Conservation (phyloP, 2,113 vertebrate genomes). For the Misgurnus mizolepis region DNA sequence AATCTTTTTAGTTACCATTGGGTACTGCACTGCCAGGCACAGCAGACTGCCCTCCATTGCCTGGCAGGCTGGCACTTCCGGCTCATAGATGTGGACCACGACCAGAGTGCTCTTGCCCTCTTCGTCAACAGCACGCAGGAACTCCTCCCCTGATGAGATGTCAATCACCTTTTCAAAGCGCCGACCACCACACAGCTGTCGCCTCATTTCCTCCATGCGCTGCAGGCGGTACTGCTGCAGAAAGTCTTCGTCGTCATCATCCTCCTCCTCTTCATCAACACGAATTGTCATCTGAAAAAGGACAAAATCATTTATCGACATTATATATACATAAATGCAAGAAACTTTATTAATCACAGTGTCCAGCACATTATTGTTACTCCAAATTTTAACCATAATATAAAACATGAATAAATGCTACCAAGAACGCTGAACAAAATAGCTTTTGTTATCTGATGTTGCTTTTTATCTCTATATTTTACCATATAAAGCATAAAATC, state of each 20-base stretch:
- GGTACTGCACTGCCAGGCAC: slow-evolving; percentile 92
- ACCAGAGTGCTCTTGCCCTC: slow-evolving; percentile 87
- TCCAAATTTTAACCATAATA: no score
- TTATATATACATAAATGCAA: no score
- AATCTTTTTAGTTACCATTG: slow-evolving; percentile 53
- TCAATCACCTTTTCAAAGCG: slow-evolving; percentile 88
- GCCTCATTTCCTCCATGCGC: slow-evolving; percentile 94
- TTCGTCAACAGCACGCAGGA: slow-evolving; percentile 90
- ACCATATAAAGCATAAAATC: no score
- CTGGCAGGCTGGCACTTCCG: slow-evolving; percentile 83
- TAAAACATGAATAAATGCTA: no score
- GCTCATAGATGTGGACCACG: slow-evolving; percentile 94
- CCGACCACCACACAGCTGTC: slow-evolving; percentile 84
- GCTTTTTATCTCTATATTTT: no score
- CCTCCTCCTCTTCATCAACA: slow-evolving; percentile 84
- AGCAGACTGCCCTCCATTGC: slow-evolving; percentile 91
- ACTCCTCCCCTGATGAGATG: slow-evolving; percentile 85
- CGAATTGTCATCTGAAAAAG: slow-evolving; percentile 83
- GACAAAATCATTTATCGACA: neutral
- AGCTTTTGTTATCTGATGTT: no score
- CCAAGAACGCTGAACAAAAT: no score
- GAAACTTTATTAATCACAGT: no score
- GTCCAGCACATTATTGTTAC: no score
- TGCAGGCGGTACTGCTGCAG: slow-evolving; percentile 93
- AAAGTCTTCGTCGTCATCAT: slow-evolving; percentile 89